Conservation (phyloP, 2,113 vertebrate species). For the Phoxinus phoxinus region DNA sequence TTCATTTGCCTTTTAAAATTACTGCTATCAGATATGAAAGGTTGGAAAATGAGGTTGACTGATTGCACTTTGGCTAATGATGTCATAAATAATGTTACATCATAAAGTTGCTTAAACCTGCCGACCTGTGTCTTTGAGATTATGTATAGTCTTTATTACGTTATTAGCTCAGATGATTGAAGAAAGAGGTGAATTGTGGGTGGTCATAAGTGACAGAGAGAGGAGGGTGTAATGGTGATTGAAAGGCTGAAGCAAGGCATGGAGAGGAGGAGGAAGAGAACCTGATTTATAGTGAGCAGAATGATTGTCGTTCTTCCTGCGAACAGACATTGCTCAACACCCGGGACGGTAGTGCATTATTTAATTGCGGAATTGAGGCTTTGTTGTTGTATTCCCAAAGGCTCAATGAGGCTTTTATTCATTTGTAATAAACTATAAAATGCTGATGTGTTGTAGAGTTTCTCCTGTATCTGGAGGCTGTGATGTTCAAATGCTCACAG, state of each 20-base stretch:
- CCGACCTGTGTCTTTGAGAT: conserved; percentile 16
- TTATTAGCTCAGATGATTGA: conserved; percentile 13
- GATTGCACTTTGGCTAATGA: conserved; percentile 15
- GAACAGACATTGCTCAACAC: conserved; percentile 62
- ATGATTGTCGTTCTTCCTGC: conserved; percentile 41
- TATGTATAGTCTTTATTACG: conserved; percentile 39
- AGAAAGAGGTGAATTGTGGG: conserved; percentile 40
- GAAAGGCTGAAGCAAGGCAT: conserved; percentile 45
- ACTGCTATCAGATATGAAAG: neutral
- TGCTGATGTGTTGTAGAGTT: conserved; percentile 65
- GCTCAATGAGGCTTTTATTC: conserved; percentile 54
- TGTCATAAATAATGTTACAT: conserved; percentile 7
- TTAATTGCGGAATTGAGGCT: conserved; percentile 59
- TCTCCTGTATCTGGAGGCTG: conserved; percentile 32
- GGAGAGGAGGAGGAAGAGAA: conserved; percentile 30
- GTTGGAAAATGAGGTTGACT: neutral
- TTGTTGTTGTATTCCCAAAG: conserved; percentile 55
- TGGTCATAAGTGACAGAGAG: conserved; percentile 39
- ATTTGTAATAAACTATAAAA: conserved; percentile 52
- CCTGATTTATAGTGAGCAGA: conserved; percentile 46
- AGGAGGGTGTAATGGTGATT: conserved; percentile 55
- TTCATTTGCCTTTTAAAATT: conserved; percentile 13
- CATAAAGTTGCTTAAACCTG: conserved; percentile 10
- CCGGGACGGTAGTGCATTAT: conserved; percentile 47
- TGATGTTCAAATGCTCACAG: conserved; percentile 38